These are phyloP conservation scores for Parnassius smintheus DNA, from an alignment of 2,888 invertebrate species.

Conservation along the genomic window DNA sequence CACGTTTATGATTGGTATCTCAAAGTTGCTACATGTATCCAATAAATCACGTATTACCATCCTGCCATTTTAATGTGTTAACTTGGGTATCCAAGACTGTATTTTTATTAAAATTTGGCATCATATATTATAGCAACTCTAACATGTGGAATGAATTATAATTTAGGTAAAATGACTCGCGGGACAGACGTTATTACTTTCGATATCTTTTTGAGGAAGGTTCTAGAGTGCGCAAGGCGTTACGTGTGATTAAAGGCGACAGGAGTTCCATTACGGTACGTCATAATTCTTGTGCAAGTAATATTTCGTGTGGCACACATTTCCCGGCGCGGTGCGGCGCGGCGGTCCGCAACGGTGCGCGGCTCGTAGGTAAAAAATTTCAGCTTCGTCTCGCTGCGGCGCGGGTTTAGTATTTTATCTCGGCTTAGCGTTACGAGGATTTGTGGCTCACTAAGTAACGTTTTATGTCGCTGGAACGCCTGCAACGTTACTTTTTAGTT, in stretches of 20 bases:
- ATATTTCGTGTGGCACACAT: constrained; percentile 67
- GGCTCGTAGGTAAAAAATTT: constrained; percentile 76
- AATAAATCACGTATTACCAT: too few relatives aligned
- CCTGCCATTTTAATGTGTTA: too few relatives aligned
- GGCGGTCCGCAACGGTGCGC: constrained; percentile 38
- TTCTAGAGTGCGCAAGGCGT: constrained; percentile 17
- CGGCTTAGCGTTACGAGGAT: constrained; percentile 80
- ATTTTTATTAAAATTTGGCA: too few relatives aligned
- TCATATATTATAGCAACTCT: too few relatives aligned
- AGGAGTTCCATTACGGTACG: constrained; percentile 66
- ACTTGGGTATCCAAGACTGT: too few relatives aligned
- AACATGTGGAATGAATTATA: background rate
- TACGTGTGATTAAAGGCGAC: constrained; percentile 51
- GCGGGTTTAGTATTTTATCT: constrained; percentile 79
- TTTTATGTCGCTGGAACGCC: constrained; percentile 75
- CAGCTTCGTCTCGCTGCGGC: constrained; percentile 66
- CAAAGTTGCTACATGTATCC: too few relatives aligned
- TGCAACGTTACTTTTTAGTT: constrained; percentile 70
- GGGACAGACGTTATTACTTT: constrained; percentile 11
- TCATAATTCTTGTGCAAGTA: constrained; percentile 74
- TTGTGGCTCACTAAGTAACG: constrained; percentile 79
- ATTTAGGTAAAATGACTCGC: background rate
- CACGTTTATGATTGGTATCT: too few relatives aligned
- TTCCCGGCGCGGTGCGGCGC: constrained; percentile 36
- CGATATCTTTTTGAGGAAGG: constrained; percentile 16